Evolutionary conservation across 2,113 vertebrate species (phyloP), one percentile per base, ranked within the genome.

Genomic region (Myotis lucifugus): DNA sequence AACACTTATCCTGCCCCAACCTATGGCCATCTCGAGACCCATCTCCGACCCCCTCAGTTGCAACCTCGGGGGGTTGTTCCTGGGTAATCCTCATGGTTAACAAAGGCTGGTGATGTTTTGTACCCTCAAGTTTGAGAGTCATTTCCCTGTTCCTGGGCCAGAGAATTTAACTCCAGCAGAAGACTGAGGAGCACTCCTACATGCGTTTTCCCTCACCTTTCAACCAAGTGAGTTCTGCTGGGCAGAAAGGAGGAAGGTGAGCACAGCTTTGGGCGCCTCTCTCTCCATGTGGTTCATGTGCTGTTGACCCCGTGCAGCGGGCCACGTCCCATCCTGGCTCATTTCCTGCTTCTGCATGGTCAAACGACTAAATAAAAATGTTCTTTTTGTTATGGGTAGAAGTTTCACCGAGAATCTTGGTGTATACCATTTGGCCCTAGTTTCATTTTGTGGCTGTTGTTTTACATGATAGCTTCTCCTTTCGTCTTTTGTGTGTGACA

Each of bases 11-110:
- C 34, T 54, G 40, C 72, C 21, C 70, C 3, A 12, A 21, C 42
- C 3, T 27, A 0, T 27, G 40, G 27, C 2, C 0, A 64, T 19
- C 8, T 42, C 8, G 25, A 46, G 29, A 37, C 6, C 70, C 8
- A 32, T 52, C 52, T 29, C 54, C 18, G 34, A 56, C 46, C 46
- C n/a, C 52, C 23, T 48, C 29, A 40, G 34, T 64, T 59, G 87
- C 6, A 72, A 81, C 40, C 5, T 50, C 18, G 32, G 3, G 0
- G 5, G 19, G n/a, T 40, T 78, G 27, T n/a, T 79, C 54, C n/a
- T 11, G 5, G 42, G 73, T 78, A 64, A 79, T 19, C 5, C 17
- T 27, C 11, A 21, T 72, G 32, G 18, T 19, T 69, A 34, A 27
- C 8, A 90, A 37, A 56, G 40, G 48, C 10, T n/a, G 11, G 46